Evolutionary conservation across 2,113 vertebrate species (phyloP), one percentile per base, ranked within the genome.

Genomic region (Anolis sagrei): DNA sequence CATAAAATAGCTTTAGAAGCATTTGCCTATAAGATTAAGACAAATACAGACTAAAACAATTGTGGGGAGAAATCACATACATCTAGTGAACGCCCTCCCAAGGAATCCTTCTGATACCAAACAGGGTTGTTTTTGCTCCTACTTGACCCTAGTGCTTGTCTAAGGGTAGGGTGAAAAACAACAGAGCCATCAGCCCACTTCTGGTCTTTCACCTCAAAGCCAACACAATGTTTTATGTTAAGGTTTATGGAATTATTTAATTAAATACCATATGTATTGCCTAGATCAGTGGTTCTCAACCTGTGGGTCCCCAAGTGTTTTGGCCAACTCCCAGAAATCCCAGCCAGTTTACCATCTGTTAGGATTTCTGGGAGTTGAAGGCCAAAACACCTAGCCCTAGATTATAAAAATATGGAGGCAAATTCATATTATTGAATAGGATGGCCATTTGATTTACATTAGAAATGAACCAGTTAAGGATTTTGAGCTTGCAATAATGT

Each of bases 381-480:
- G n/a, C n/a, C n/a, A n/a, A n/a, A n/a, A n/a, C n/a, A n/a, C n/a
- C n/a, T n/a, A n/a, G n/a, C n/a, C n/a, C n/a, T n/a, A n/a, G 18
- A 83, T 83, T 69, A 79, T 72, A 75, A 89, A 87, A 79, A 83
- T 27, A 73, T 75, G 82, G 25, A 80, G 76, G 54, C 44, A 49
- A 72, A 64, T 80, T 34, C 76, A 73, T 64, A 68, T 58, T 68
- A 36, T 69, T 54, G 66, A 32, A 58, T 5, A 29, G 19, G 25
- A 9, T 3, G 27, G 34, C 34, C 64, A 61, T 76, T 82, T 58
- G 13, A 27, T 44, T 82, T 66, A 81, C 36, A 11, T 73, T 34
- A 82, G 34, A 85, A 19, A 18, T 27, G 32, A 68, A 51, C 32
- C 34, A 32, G 36, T 77, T 69, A 77, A 69, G 61, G 62, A 76